Conservation (phyloP, 1,140 invertebrate species). For the Steinernema khuongi region DNA sequence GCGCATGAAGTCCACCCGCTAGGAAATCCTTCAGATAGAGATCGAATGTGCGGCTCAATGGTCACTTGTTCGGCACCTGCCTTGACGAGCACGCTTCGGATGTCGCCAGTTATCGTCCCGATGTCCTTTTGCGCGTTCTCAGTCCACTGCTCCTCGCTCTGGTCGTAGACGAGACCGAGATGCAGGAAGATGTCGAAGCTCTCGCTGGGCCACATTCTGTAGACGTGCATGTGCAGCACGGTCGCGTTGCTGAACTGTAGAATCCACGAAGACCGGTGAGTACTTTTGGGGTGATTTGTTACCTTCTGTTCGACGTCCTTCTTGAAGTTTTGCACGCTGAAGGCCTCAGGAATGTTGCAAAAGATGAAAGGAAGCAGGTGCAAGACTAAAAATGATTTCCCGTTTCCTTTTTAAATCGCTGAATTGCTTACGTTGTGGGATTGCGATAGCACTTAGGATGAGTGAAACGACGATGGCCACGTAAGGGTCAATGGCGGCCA, state of each 20-base stretch:
- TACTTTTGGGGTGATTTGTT: neutral
- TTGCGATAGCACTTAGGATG: neutral
- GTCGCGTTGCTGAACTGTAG: constrained; percentile 2
- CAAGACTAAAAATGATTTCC: neutral
- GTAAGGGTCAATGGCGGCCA: constrained; percentile 11
- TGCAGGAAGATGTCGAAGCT: neutral
- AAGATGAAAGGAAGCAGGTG: neutral
- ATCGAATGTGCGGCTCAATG: neutral
- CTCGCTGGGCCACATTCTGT: neutral
- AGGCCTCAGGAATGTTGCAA: neutral
- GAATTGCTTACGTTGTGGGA: neutral
- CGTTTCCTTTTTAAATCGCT: neutral
- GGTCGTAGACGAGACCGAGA: neutral
- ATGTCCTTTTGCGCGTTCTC: neutral
- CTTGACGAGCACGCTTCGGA: constrained; percentile 2
- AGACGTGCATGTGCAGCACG: neutral
- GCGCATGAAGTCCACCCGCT: constrained; percentile 1
- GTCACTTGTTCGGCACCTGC: neutral
- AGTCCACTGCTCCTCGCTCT: neutral
- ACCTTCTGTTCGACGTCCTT: neutral
- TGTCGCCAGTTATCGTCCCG: neutral
- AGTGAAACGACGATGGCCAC: neutral
- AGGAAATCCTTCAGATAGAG: neutral
- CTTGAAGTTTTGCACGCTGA: neutral
- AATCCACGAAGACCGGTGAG: neutral